Conservation (phyloP, 2,113 vertebrate genomes). For the Lutjanus erythropterus region DNA sequence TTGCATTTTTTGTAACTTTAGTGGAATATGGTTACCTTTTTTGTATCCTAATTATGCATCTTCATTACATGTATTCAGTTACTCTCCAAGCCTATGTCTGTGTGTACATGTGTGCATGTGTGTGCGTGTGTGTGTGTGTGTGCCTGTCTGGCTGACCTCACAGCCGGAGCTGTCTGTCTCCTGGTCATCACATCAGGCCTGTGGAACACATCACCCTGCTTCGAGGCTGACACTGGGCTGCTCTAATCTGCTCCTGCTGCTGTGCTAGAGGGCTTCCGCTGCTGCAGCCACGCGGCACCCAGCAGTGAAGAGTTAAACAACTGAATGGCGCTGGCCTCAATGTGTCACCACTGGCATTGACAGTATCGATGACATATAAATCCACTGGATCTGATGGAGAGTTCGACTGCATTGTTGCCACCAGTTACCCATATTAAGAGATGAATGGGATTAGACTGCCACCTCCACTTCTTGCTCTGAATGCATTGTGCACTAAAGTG, state of each 20-base stretch:
- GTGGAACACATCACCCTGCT: conserved; percentile 41
- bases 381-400: conserved; percentile 54
- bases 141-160: conserved; percentile 39
- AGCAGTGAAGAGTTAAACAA: conserved; percentile 46
- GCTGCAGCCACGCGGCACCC: conserved; percentile 20
- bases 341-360: conserved; percentile 67
- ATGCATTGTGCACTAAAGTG: conserved; percentile 34
- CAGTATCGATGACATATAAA: conserved; percentile 65
- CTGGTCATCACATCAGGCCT: conserved; percentile 54
- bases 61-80: too few relatives aligned
- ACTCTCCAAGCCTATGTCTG: too few relatives aligned
- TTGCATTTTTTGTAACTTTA: too few relatives aligned
- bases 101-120: conserved; percentile 9
- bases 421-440: conserved; percentile 43
- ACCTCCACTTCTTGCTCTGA: conserved; percentile 44
- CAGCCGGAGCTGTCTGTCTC: conserved; percentile 56
- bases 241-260: conserved; percentile 63
- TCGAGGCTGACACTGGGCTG: conserved; percentile 43
- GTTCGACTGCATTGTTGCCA: conserved; percentile 43
- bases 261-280: conserved; percentile 57
- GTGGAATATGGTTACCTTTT: too few relatives aligned
- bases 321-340: conserved; percentile 62
- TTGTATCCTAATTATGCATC: too few relatives aligned
- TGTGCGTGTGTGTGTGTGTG: neutral
- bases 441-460: conserved; percentile 49